phyloP scores from a whole-genome alignment of 2,888 invertebrate species.

The Alviniconcha strummeri region DNA sequence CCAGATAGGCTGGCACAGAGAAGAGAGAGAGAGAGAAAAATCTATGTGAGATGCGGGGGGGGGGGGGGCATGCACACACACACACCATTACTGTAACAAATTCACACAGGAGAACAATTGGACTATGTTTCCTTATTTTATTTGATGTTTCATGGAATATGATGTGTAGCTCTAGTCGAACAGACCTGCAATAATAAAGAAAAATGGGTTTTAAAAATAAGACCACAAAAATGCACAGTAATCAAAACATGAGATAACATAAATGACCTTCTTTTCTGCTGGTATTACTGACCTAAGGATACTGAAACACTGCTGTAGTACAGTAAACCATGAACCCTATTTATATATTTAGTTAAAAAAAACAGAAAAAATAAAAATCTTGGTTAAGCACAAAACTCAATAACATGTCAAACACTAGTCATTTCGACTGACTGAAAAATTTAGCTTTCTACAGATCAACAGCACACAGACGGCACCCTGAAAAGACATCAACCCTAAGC shows the following conservation, averaged over 20 bases:
- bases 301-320: no score
- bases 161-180: slow-evolving; percentile 46
- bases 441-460: no score
- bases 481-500: no score
- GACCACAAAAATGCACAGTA: background rate
- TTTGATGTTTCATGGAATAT: background rate
- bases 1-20: background rate
- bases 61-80: background rate
- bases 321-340: background rate
- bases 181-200: slow-evolving; percentile 50
- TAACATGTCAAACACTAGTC: no score
- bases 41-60: no score
- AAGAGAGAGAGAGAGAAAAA: slow-evolving; percentile 9
- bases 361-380: no score
- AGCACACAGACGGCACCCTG: no score
- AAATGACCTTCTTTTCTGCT: background rate
- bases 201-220: background rate
- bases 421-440: no score
- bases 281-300: background rate
- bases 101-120: background rate
- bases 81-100: background rate
- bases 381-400: no score
- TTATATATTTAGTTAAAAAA: no score
- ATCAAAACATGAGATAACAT: background rate
- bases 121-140: background rate